These are phyloP conservation scores for Dendrolimus kikuchii DNA, from an alignment of 1,140 invertebrate genomes.

Conservation along the genomic window DNA sequence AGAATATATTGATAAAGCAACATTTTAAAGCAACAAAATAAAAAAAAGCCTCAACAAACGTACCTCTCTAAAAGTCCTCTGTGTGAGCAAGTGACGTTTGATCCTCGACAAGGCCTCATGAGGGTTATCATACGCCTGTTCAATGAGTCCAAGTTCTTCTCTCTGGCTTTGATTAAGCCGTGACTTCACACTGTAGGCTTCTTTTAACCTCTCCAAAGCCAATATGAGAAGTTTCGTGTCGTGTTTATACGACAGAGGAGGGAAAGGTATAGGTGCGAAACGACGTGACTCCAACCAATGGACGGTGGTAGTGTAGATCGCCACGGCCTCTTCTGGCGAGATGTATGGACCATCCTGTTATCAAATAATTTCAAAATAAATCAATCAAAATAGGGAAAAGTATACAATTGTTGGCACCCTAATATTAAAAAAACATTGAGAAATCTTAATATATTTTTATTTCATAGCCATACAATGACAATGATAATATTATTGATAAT, in stretches of 20 bases:
- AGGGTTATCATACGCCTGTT: constrained; percentile 99
- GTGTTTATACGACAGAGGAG: constrained; percentile 99
- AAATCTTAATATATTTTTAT: no score
- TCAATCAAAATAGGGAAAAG: no score
- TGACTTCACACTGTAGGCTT: constrained; percentile 99
- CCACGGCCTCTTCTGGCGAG: constrained; percentile 98
- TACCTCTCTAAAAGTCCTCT: constrained; percentile 98
- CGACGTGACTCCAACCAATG: constrained; percentile 98
- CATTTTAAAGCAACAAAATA: no score
- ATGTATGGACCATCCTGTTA: constrained; percentile 97
- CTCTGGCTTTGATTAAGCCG: constrained; percentile 98
- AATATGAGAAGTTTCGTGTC: constrained; percentile 99
- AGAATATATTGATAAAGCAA: background rate
- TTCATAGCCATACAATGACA: no score
- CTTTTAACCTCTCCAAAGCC: constrained; percentile 96
- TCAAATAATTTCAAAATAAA: no score
- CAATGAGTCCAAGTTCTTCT: constrained; percentile 98
- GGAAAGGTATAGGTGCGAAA: constrained; percentile 99
- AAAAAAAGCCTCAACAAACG: constrained; percentile 11
- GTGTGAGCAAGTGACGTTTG: constrained; percentile 98
- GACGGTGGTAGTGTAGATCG: constrained; percentile 99
- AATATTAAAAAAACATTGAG: no score
- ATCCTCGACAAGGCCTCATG: constrained; percentile 99
- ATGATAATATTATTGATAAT: no score
- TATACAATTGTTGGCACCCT: no score